phyloP scores from a whole-genome alignment of 2,888 invertebrate genomes.

The Sphecodes monilicornis region DNA sequence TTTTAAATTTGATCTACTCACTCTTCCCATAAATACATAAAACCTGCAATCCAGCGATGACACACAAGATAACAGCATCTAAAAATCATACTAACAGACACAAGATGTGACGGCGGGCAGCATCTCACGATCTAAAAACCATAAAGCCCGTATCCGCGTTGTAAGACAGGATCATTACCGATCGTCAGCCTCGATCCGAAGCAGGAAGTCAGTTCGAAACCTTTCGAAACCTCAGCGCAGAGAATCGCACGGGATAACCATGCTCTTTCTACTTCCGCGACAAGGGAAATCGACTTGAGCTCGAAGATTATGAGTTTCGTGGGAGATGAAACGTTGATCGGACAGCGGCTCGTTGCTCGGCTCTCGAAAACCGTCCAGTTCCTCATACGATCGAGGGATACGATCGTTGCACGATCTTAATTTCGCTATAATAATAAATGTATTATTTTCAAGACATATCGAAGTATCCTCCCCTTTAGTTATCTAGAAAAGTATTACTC shows the following conservation, averaged over 20 bases:
- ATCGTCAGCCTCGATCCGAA: slow-evolving; percentile 40
- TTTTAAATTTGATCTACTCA: no score
- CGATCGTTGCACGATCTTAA: slow-evolving; percentile 23
- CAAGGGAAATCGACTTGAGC: slow-evolving; percentile 41
- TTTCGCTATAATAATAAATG: not conserved
- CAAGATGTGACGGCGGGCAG: not conserved
- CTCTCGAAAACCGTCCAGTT: slow-evolving; percentile 5
- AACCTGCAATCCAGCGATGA: no score
- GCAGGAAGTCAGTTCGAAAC: slow-evolving; percentile 60
- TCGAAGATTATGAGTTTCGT: slow-evolving; percentile 37
- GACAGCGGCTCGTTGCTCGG: not conserved
- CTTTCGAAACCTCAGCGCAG: slow-evolving; percentile 26
- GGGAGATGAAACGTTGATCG: slow-evolving; percentile 31
- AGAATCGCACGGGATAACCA: slow-evolving; percentile 22
- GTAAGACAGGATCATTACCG: slow-evolving; percentile 61
- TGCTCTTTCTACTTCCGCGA: slow-evolving; percentile 39
- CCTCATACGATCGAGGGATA: slow-evolving; percentile 2
- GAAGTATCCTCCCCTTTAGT: not conserved
- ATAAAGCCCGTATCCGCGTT: not conserved
- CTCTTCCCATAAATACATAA: no score
- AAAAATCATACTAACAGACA: no score
- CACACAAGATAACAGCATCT: no score
- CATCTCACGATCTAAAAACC: not conserved
- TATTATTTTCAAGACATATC: not conserved
- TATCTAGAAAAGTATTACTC: no score